These are phyloP conservation scores for Phylloscopus collybita DNA, from an alignment of 2,797 vertebrate species.

Conservation along the genomic window DNA sequence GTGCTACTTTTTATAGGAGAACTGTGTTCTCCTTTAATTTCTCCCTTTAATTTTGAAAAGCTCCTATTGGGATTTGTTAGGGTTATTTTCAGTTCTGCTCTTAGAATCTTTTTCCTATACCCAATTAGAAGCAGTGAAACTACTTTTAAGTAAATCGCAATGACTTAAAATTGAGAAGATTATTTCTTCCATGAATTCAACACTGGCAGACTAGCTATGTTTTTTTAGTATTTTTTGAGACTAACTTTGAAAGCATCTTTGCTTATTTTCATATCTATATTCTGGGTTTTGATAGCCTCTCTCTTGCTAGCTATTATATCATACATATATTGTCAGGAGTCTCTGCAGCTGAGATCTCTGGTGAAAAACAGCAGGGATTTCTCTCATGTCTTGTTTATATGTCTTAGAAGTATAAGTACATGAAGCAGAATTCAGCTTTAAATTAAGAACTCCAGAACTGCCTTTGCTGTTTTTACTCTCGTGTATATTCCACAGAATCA, in stretches of 20 bases:
- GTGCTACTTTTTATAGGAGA: not conserved
- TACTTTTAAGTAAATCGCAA: not conserved
- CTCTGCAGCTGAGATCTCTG: not conserved
- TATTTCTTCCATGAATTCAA: not conserved
- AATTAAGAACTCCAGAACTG: not conserved
- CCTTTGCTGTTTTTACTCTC: not conserved
- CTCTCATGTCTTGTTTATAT: not conserved
- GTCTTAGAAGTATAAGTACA: not conserved
- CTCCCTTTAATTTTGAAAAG: not conserved
- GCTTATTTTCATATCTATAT: not conserved
- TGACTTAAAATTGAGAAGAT: not conserved
- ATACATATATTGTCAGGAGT: not conserved
- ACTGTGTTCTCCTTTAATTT: not conserved
- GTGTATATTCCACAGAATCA: not conserved
- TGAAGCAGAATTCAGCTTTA: not conserved
- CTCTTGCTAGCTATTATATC: not conserved
- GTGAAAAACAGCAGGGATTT: not conserved
- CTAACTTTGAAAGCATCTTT: not conserved
- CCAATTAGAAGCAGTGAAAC: not conserved
- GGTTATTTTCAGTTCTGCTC: not conserved
- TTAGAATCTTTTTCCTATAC: not conserved
- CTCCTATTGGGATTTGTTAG: not conserved
- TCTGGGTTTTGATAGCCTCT: not conserved
- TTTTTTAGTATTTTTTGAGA: not conserved
- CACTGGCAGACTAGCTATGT: not conserved